Evolutionary conservation across 1,140 invertebrate species (phyloP).

Genomic region (Drosophila truncata): DNA sequence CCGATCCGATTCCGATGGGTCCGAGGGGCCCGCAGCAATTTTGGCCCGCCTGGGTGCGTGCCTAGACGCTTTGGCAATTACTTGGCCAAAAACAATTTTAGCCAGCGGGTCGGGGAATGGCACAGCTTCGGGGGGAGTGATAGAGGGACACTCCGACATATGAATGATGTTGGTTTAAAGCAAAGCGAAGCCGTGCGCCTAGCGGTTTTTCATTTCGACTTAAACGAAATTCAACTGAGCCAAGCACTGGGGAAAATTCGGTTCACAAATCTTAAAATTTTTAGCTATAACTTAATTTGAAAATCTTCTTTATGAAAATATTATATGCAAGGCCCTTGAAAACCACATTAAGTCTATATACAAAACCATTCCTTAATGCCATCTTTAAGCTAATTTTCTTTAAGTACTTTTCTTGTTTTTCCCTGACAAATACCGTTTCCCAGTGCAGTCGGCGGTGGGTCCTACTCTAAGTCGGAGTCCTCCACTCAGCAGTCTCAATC

Average conservation of each 20-base stretch:
- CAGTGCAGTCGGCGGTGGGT: constrained; percentile 67
- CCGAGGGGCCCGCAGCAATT: constrained; percentile 53
- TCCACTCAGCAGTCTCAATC: constrained; percentile 46
- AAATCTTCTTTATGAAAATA: neutral
- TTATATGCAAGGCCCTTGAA: neutral
- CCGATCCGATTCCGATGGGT: constrained; percentile 28
- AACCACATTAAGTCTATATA: no score
- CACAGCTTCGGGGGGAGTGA: constrained; percentile 15
- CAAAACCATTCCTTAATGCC: neutral
- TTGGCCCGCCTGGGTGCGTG: constrained; percentile 73
- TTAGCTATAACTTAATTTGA: neutral
- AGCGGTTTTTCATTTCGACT: constrained; percentile 58
- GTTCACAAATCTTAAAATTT: neutral
- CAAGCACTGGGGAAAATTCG: neutral
- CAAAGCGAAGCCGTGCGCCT: constrained; percentile 38
- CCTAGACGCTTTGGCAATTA: constrained; percentile 82
- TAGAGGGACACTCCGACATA: constrained; percentile 77
- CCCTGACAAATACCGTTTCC: constrained; percentile 21
- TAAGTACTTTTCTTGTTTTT: constrained; percentile 1
- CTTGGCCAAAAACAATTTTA: constrained; percentile 80
- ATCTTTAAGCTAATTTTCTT: neutral
- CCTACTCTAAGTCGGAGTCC: neutral
- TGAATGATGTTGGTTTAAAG: constrained; percentile 72
- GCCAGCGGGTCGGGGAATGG: constrained; percentile 17
- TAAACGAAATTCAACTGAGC: constrained; percentile 14